These are phyloP conservation scores for Phataginus tricuspis DNA, from an alignment of 2,797 vertebrate genomes.

Conservation along the genomic window DNA sequence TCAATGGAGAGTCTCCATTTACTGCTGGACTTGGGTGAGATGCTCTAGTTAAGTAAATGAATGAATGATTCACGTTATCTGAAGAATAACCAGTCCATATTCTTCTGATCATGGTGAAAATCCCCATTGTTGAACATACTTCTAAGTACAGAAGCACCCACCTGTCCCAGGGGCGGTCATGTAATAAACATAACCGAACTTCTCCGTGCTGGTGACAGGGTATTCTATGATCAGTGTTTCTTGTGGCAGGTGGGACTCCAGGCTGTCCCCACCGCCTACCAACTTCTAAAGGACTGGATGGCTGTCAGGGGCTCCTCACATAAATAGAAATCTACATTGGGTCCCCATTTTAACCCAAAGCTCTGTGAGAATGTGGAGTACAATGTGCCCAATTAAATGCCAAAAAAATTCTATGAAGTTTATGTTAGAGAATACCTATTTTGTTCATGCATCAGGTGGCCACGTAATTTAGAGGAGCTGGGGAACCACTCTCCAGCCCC, in stretches of 20 bases:
- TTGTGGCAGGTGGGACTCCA: too few species aligned
- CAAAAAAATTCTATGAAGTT: not conserved
- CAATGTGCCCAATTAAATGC: rapidly evolving
- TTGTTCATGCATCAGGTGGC: rapidly evolving
- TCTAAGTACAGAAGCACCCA: not conserved
- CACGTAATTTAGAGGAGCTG: rapidly evolving
- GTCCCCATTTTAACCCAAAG: not conserved
- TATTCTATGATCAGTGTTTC: rapidly evolving
- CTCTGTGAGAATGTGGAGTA: rapidly evolving
- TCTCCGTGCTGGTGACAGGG: not conserved
- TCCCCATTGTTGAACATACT: not conserved
- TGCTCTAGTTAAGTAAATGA: not conserved
- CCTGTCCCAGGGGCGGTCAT: not conserved
- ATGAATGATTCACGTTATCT: not conserved
- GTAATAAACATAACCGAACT: rapidly evolving
- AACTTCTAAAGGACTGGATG: rapidly evolving
- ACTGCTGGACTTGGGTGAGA: rapidly evolving
- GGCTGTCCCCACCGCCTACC: not conserved
- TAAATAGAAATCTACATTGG: not conserved
- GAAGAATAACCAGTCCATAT: not conserved
- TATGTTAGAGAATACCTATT: not conserved
- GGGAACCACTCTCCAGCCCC: not conserved
- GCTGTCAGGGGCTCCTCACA: not conserved
- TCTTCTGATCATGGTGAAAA: not conserved
- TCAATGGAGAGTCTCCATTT: not conserved